Evolutionary conservation across 1,140 invertebrate genomes (phyloP).

Genomic region (Zaprionus vittiger): DNA sequence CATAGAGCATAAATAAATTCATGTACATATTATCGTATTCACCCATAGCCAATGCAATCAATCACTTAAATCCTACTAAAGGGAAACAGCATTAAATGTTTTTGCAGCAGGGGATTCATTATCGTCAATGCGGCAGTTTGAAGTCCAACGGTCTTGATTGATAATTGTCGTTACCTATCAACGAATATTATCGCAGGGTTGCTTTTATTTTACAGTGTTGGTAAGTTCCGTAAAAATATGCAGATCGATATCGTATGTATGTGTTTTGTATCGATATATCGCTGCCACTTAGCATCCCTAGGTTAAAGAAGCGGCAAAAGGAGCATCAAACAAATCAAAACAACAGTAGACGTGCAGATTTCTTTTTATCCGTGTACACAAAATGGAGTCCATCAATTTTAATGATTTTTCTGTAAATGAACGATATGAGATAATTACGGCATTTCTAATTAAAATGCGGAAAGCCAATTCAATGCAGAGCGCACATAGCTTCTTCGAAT

Average conservation of each 20-base stretch:
- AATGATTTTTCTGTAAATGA: constrained; percentile 60
- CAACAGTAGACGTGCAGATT: background rate
- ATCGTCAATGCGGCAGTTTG: constrained; percentile 16
- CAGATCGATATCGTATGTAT: background rate
- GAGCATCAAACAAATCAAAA: constrained; percentile 49
- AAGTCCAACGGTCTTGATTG: background rate
- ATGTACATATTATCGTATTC: constrained; percentile 8
- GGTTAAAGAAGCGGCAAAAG: constrained; percentile 55
- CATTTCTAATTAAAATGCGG: constrained; percentile 60
- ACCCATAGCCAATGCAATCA: constrained; percentile 43
- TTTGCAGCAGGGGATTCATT: background rate
- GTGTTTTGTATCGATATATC: background rate
- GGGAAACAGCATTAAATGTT: constrained; percentile 32
- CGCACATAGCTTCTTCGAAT: constrained; percentile 60
- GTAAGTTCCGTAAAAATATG: background rate
- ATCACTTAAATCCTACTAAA: constrained; percentile 55
- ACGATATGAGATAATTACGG: constrained; percentile 62
- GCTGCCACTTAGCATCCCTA: constrained; percentile 7
- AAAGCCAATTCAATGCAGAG: constrained; percentile 43
- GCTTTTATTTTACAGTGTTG: constrained; percentile 20
- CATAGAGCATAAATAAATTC: background rate
- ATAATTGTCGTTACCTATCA: background rate
- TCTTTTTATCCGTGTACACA: background rate
- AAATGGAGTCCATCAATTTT: constrained; percentile 67
- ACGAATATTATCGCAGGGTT: background rate